Base-by-base conservation (phyloP, 53 echinoderm and acorn worm species). In the Crossaster papposus region DNA sequence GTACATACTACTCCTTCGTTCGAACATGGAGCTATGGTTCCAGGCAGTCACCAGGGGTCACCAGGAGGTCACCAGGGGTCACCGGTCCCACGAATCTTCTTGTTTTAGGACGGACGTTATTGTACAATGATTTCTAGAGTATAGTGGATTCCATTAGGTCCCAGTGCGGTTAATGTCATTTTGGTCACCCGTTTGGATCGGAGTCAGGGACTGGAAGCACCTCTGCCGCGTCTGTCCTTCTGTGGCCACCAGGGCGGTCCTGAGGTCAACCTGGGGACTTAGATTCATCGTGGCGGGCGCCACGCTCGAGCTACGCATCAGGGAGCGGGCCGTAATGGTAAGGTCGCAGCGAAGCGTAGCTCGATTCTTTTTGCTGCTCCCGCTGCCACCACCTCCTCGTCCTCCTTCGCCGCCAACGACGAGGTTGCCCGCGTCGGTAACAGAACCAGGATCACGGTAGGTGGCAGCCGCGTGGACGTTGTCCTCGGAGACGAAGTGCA, bases 401-500 rank as follows among this genome's bases (percentile, higher is more conserved):
- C 44, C 9, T 44, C 44, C 44, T 7, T 9, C 44, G 9, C 44
- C 44, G 9, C 44, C 44, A 20, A 17, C 62, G 23, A 3, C 62
- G 62, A 23, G 7, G 18, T 62, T 62, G 62, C 17, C 62, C 18
- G 62, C 62, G 62, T 68, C 28, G 24, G 68, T 28, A 4, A 68
- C 1, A 1, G 68, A 68, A 28, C 68, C 68, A 1, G 24, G 24
- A 20, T 87, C 87, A 2, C 64, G 58, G 77, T 87, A 87, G 54
- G 87, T 87, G n/a, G 37, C 62, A 6, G 87, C 87, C 11, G 87
- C 87, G 58, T 77, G 75, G 26, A 87, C 76, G 87, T 77, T 76
- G 22, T 74, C 87, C 62, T 92, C 93, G n/a, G 91, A 63, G 51
- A 95, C 89, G 38, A 63, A 95, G 51, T 86, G 71, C 72, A 95